These are phyloP conservation scores for Calosoma granatense DNA, from an alignment of 1,140 invertebrate genomes.

Conservation along the genomic window DNA sequence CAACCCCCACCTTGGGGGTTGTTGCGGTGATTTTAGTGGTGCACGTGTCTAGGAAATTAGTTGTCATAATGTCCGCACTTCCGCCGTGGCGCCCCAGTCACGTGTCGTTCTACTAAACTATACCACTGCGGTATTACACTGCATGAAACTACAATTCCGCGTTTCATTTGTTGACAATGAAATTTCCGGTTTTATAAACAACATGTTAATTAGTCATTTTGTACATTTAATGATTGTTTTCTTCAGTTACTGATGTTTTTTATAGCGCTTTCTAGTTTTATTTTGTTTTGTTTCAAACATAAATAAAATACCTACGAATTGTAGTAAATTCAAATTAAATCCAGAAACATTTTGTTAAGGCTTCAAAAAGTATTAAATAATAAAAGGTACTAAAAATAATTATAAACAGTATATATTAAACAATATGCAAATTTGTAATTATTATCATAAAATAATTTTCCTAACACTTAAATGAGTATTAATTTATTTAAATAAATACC, in stretches of 20 bases:
- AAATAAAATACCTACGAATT: no score
- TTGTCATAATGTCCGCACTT: constrained; percentile 11
- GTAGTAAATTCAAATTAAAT: no score
- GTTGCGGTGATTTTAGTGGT: neutral
- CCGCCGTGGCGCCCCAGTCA: neutral
- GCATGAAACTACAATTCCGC: neutral
- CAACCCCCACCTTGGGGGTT: neutral
- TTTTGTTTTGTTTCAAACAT: neutral
- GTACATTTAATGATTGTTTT: neutral
- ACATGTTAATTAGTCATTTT: constrained; percentile 6
- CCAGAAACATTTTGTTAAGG: no score
- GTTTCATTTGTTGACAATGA: constrained; percentile 10
- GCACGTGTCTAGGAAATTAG: constrained; percentile 11
- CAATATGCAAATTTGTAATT: no score
- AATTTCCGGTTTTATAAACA: constrained; percentile 18
- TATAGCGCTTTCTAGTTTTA: neutral
- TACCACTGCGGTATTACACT: neutral
- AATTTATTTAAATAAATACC: no score
- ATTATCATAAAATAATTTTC: no score
- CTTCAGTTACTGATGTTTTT: neutral
- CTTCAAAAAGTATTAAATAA: no score
- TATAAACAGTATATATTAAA: no score
- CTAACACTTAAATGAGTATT: no score
- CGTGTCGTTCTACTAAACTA: neutral
- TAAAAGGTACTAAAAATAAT: no score